phyloP scores from a whole-genome alignment of 2,797 vertebrate species.

The Sphenopsis melanotis region DNA sequence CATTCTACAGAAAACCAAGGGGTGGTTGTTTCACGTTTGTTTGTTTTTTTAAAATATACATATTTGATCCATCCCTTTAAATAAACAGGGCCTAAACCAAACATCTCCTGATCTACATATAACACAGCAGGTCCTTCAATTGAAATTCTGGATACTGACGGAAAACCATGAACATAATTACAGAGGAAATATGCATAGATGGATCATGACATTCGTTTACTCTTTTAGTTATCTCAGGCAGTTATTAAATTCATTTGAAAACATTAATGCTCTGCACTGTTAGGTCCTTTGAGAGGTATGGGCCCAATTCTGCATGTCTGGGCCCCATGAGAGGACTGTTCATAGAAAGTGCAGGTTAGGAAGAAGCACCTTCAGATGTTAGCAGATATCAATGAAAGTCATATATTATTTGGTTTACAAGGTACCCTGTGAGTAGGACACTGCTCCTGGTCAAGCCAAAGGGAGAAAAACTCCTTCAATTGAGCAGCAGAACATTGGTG shows the following conservation, averaged over 20 bases:
- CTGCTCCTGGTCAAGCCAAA: not conserved
- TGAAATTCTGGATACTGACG: conserved; percentile 11
- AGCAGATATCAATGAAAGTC: not conserved
- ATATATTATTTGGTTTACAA: not conserved
- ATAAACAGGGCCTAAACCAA: conserved; percentile 44
- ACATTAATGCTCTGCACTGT: conserved; percentile 12
- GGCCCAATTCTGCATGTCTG: not conserved
- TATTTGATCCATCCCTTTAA: conserved; percentile 19
- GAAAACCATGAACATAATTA: conserved; percentile 16
- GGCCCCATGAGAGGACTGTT: not conserved
- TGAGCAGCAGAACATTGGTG: not conserved
- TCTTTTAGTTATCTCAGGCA: conserved; percentile 20
- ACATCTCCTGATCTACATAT: not conserved
- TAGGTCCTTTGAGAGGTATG: not conserved
- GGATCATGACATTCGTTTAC: not conserved
- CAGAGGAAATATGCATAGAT: conserved; percentile 2
- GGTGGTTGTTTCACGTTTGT: not conserved
- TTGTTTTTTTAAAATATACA: not conserved
- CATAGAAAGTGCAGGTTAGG: not conserved
- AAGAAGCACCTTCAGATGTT: not conserved
- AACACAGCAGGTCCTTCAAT: not conserved
- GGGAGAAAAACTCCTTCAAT: not conserved
- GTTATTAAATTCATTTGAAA: conserved; percentile 24
- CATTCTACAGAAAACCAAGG: not conserved
- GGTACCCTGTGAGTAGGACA: not conserved